Percentiles rank a stretch among this genome's conserved stretches.
These are phyloP conservation scores for Baronia brevicornis DNA, from an alignment of 2,888 invertebrate genomes.

Conservation along the genomic window DNA sequence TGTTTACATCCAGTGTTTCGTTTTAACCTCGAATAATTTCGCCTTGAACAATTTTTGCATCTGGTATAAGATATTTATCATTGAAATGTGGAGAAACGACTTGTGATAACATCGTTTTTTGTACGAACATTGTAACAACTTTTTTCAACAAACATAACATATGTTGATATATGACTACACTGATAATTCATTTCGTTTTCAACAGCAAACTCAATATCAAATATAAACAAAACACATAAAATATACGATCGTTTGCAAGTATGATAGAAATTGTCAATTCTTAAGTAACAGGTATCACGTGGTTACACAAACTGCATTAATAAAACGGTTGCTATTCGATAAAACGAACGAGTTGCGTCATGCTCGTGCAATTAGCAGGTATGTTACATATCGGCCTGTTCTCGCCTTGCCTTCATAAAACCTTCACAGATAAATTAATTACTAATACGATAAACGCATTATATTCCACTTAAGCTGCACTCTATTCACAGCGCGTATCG, in stretches of 20 bases:
- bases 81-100: too few species aligned
- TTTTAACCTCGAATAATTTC: too few species aligned
- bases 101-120: too few species aligned
- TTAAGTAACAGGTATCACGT: conserved; percentile 8
- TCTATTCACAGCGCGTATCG: conserved; percentile 52
- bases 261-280: conserved; percentile 10
- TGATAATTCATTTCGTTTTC: too few species aligned
- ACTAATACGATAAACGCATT: conserved; percentile 37
- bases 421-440: conserved; percentile 51
- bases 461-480: conserved; percentile 48
- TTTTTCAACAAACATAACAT: too few species aligned
- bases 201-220: too few species aligned
- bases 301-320: conserved; percentile 7
- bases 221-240: background rate
- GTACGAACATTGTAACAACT: too few species aligned
- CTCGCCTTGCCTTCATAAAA: conserved; percentile 37
- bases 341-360: conserved; percentile 15
- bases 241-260: background rate
- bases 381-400: conserved; percentile 15
- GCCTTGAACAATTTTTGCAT: too few species aligned
- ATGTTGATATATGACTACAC: too few species aligned
- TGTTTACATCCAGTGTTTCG: too few species aligned
- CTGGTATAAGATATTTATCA: too few species aligned
- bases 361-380: conserved; percentile 12
- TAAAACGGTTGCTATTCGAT: conserved; percentile 13